These are phyloP conservation scores for Sarcophaga bullata DNA, from an alignment of 1,140 invertebrate genomes.

Conservation along the genomic window DNA sequence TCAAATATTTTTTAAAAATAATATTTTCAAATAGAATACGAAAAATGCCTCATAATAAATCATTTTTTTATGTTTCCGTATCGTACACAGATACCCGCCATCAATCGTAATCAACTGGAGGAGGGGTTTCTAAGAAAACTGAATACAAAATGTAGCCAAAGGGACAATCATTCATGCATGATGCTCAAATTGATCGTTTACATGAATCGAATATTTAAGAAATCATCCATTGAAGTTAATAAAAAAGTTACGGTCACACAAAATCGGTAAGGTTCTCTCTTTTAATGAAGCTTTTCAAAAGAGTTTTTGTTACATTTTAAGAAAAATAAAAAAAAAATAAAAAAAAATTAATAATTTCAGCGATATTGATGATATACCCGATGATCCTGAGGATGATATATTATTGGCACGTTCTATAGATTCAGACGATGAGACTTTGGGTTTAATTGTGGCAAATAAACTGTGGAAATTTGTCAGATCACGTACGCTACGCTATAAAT, in stretches of 20 bases:
- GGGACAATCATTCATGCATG: slow-evolving; percentile 80
- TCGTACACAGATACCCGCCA: slow-evolving; percentile 53
- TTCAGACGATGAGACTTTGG: slow-evolving; percentile 76
- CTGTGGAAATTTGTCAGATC: slow-evolving; percentile 78
- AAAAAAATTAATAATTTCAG: slow-evolving; percentile 42
- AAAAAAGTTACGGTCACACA: slow-evolving; percentile 82
- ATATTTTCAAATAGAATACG: not conserved
- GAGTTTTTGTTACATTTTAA: too few species aligned
- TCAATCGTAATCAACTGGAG: slow-evolving; percentile 68
- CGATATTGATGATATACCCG: slow-evolving; percentile 56
- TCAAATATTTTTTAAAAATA: too few species aligned
- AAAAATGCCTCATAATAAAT: not conserved
- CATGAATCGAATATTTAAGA: slow-evolving; percentile 82
- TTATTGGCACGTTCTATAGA: slow-evolving; percentile 66
- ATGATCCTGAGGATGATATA: slow-evolving; percentile 61
- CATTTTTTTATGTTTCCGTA: slow-evolving; percentile 11
- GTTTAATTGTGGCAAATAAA: slow-evolving; percentile 77
- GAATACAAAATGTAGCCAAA: slow-evolving; percentile 78
- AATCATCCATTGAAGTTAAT: slow-evolving; percentile 77
- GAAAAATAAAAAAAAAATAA: not conserved
- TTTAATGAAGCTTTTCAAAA: not conserved
- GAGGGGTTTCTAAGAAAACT: slow-evolving; percentile 78
- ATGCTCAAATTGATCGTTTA: slow-evolving; percentile 83
- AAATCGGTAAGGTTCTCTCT: slow-evolving; percentile 68
- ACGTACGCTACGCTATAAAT: slow-evolving; percentile 74